Base-by-base conservation (phyloP, 2,888 invertebrate genomes). In the Caenorhabditis sinica region DNA sequence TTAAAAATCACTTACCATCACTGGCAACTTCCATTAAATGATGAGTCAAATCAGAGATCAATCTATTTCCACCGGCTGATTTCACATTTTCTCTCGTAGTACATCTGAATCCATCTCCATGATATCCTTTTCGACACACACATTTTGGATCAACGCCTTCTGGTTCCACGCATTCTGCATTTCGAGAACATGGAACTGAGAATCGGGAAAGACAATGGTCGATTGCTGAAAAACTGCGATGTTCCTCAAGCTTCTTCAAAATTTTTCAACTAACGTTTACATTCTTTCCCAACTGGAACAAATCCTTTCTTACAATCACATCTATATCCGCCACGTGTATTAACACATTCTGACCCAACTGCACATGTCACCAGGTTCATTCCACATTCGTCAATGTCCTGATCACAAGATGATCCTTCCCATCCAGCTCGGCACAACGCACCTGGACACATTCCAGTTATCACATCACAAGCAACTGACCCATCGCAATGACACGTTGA, bases 331-430 rank as follows among this genome's bases (percentile, higher is more conserved):
- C 96, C 96, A n/a, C 95, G 95, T 72, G 95, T 95, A 93, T 96
- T 96, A 93, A 95, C 95, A 94, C 96, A 96, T 93, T 95, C 95
- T 25, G 97, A 96, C 86, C 95, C 95, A 56, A 95, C 94, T 69
- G 96, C 96, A 93, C 97, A 97, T 71, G 95, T 95, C 92, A 90
- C 85, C n/a, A 83, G 23, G 8, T 76, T 85, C 53, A 82, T 68
- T n/a, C 66, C 95, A 93, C 97, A 98, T 94, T 98, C 97, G 94
- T 98, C 96, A 93, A 97, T 96, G 94, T 96, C 96, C 63, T 88
- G 80, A 75, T 89, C 83, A 71, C 92, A 92, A 45, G 85, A 83
- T 20, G 51, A 60, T 28, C 92, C 92, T 20, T 75, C 86, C 87
- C 87, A 92, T 25, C 92, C 92, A 23, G 86, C 76, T 9, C 77